Evolutionary conservation across 2,797 vertebrate genomes (phyloP).

Genomic region (Nannoperca australis): DNA sequence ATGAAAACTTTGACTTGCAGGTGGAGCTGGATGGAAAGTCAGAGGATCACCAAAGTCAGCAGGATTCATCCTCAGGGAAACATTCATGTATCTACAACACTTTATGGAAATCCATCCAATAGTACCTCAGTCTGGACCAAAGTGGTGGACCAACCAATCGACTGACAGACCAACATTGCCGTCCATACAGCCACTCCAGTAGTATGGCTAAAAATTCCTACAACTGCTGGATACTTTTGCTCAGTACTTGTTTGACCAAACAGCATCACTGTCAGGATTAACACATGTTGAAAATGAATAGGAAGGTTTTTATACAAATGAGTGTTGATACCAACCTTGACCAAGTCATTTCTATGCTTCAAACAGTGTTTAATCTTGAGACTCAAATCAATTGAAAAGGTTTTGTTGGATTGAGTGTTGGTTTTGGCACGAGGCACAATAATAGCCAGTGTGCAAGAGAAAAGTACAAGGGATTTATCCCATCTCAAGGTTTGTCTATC

Average conservation of each 20-base stretch:
- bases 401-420: slow-evolving; percentile 40
- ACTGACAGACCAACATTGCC: too few relatives aligned
- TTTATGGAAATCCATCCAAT: background rate
- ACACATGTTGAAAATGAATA: background rate
- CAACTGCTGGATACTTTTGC: background rate
- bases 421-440: slow-evolving; percentile 65
- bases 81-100: background rate
- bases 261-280: background rate
- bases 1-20: background rate
- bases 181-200: background rate
- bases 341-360: background rate
- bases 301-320: slow-evolving; percentile 8
- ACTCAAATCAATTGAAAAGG: slow-evolving; percentile 67
- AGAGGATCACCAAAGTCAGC: background rate
- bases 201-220: background rate
- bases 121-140: background rate
- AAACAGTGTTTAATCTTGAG: slow-evolving; percentile 55
- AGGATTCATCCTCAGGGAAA: background rate
- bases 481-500: slow-evolving; percentile 86
- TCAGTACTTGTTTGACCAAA: background rate
- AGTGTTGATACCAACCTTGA: background rate
- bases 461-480: slow-evolving; percentile 84
- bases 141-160: background rate
- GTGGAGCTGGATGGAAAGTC: background rate
- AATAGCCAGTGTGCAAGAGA: slow-evolving; percentile 71